Percentiles rank a stretch among this genome's conserved stretches.
These are phyloP conservation scores for Galemys pyrenaicus DNA, from an alignment of 2,113 vertebrate genomes.

Conservation along the genomic window DNA sequence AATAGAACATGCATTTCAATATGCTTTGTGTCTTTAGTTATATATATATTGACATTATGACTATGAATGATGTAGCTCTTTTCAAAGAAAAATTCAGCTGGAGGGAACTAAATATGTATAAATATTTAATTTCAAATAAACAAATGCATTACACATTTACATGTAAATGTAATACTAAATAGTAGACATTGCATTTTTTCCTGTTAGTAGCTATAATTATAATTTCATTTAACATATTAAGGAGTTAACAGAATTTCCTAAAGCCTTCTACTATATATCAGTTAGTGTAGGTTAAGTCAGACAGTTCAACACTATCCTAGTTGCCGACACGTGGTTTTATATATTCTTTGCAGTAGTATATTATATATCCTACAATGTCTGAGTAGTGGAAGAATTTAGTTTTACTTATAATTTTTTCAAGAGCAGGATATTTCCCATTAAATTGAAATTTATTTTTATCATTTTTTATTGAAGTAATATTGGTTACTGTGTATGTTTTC, in stretches of 20 bases:
- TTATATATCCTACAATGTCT: background rate
- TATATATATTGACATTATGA: background rate
- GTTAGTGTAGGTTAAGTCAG: background rate
- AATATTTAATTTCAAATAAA: slow-evolving; percentile 35
- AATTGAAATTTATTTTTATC: too few relatives aligned
- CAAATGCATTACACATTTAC: background rate
- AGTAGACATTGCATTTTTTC: background rate
- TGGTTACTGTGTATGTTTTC: too few relatives aligned
- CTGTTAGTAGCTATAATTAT: background rate
- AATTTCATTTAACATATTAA: background rate
- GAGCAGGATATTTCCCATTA: background rate
- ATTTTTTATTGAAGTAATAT: too few relatives aligned
- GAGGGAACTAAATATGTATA: background rate
- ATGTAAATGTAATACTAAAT: background rate
- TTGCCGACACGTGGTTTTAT: background rate
- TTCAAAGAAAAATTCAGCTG: background rate
- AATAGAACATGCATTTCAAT: background rate
- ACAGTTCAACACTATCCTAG: background rate
- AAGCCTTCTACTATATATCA: background rate
- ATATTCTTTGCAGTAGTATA: background rate
- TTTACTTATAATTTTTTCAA: background rate
- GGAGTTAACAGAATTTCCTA: background rate
- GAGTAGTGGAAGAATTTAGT: background rate
- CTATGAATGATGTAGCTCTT: background rate
- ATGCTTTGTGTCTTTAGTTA: background rate